Conservation (phyloP, 2,888 invertebrate species). For the Schizotus pectinicornis region DNA sequence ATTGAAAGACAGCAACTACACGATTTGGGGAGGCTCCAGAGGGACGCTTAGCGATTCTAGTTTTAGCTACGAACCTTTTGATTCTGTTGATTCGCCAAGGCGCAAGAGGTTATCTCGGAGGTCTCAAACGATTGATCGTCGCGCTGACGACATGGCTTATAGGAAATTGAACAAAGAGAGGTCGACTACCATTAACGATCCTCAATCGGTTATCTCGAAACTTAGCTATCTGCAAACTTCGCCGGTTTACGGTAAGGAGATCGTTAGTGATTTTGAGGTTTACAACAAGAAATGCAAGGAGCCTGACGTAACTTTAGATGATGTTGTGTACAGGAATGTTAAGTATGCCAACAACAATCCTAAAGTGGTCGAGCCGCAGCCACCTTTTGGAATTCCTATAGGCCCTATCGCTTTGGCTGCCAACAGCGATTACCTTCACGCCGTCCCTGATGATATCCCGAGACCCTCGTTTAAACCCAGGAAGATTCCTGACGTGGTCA, state of each 20-base stretch:
- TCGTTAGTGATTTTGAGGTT: slow-evolving; percentile 59
- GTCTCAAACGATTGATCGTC: slow-evolving; percentile 67
- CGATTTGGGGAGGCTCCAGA: slow-evolving; percentile 40
- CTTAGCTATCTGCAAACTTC: slow-evolving; percentile 74
- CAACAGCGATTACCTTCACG: slow-evolving; percentile 84
- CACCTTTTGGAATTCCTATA: slow-evolving; percentile 89
- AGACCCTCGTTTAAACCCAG: slow-evolving; percentile 70
- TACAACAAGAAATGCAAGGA: slow-evolving; percentile 61
- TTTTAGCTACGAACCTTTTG: slow-evolving; percentile 55
- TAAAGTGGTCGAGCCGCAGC: slow-evolving; percentile 80
- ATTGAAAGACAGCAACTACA: slow-evolving; percentile 43
- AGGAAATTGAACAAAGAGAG: slow-evolving; percentile 72
- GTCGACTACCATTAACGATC: slow-evolving; percentile 58
- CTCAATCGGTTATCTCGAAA: slow-evolving; percentile 60
- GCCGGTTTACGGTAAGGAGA: slow-evolving; percentile 67
- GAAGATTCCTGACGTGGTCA: slow-evolving; percentile 80
- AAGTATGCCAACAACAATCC: slow-evolving; percentile 76
- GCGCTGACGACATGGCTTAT: slow-evolving; percentile 82
- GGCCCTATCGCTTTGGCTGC: slow-evolving; percentile 83
- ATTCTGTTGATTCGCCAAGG: slow-evolving; percentile 49
- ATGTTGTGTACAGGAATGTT: slow-evolving; percentile 82
- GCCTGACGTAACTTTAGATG: slow-evolving; percentile 83
- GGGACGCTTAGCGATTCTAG: slow-evolving; percentile 56
- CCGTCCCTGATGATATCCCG: slow-evolving; percentile 65
- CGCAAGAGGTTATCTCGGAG: slow-evolving; percentile 49